These are phyloP conservation scores for Pampus argenteus DNA, from an alignment of 2,797 vertebrate genomes.

Conservation along the genomic window DNA sequence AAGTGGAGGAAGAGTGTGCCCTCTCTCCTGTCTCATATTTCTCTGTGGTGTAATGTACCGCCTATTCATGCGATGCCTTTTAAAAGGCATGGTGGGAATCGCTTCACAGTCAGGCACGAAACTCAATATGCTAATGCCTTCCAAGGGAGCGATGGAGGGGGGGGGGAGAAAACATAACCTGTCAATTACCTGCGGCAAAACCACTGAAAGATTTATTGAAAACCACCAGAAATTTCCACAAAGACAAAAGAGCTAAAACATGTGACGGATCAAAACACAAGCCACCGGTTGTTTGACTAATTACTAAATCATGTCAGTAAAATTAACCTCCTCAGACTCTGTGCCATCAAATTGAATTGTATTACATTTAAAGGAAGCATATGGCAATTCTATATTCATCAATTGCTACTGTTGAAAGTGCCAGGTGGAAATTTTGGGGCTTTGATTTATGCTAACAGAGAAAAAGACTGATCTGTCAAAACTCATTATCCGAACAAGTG, in stretches of 20 bases:
- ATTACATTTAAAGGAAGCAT: constrained; percentile 42
- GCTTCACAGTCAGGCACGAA: constrained; percentile 64
- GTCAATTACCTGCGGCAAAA: constrained; percentile 74
- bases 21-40: constrained; percentile 66
- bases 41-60: constrained; percentile 62
- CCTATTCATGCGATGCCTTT: constrained; percentile 70
- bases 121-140: constrained; percentile 76
- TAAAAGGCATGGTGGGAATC: constrained; percentile 76
- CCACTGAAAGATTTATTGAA: constrained; percentile 65
- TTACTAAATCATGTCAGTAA: constrained; percentile 48
- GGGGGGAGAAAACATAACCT: constrained; percentile 72
- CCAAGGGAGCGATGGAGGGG: constrained; percentile 54
- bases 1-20: constrained; percentile 44
- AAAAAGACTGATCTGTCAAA: constrained; percentile 49
- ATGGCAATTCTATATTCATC: constrained; percentile 43
- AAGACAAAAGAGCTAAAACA: constrained; percentile 51
- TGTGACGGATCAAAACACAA: constrained; percentile 50
- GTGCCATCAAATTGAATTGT: constrained; percentile 42
- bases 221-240: constrained; percentile 50
- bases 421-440: constrained; percentile 53
- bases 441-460: constrained; percentile 50
- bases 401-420: constrained; percentile 50
- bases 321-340: constrained; percentile 51
- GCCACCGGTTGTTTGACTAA: constrained; percentile 47
- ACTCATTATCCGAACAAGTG: constrained; percentile 51